A percentile compares a stretch with the other conserved stretches of the same genome.
Conservation (phyloP, 2,113 vertebrate species). For the Istiophorus platypterus region DNA sequence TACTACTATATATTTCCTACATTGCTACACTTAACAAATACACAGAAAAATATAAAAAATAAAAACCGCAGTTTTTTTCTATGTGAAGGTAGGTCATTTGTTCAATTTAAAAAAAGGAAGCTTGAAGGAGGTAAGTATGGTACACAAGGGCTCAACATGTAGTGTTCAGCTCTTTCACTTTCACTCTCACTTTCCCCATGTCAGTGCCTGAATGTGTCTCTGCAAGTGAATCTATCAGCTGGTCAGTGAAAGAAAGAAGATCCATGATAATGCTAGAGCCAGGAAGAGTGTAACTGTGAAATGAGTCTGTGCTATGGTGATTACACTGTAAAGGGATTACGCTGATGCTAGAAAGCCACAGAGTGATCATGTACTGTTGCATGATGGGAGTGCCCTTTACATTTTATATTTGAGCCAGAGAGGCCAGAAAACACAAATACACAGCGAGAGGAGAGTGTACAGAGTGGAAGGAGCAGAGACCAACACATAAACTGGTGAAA, state of each 20-base stretch:
- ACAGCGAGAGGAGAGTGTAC: not conserved
- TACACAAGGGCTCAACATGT: conserved; percentile 13
- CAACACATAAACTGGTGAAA: conserved; percentile 29
- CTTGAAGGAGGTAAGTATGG: conserved; percentile 19
- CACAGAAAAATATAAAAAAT: too few species aligned
- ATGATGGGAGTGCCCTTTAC: conserved; percentile 78
- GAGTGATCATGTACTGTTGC: conserved; percentile 68
- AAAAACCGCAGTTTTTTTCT: not conserved
- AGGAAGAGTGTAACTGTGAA: conserved; percentile 28
- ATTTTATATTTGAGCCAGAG: conserved; percentile 54
- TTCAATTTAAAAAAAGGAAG: conserved; percentile 24
- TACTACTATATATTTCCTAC: not conserved
- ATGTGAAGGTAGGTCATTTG: conserved; percentile 41
- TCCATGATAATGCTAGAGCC: conserved; percentile 26
- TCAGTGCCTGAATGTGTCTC: conserved; percentile 2
- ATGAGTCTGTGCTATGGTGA: conserved; percentile 45
- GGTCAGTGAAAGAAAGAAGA: conserved; percentile 14
- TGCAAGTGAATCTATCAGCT: conserved; percentile 15
- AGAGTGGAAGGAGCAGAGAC: conserved; percentile 3
- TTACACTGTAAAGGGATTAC: conserved; percentile 74
- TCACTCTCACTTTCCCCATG: not conserved
- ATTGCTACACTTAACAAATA: not conserved
- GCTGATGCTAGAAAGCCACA: conserved; percentile 62
- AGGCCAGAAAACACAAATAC: conserved; percentile 22
- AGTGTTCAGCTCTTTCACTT: conserved; percentile 5